A percentile compares a stretch with the other conserved stretches of the same genome.
Conservation (phyloP, 2,113 vertebrate genomes). For the Rhinoderma darwinii region DNA sequence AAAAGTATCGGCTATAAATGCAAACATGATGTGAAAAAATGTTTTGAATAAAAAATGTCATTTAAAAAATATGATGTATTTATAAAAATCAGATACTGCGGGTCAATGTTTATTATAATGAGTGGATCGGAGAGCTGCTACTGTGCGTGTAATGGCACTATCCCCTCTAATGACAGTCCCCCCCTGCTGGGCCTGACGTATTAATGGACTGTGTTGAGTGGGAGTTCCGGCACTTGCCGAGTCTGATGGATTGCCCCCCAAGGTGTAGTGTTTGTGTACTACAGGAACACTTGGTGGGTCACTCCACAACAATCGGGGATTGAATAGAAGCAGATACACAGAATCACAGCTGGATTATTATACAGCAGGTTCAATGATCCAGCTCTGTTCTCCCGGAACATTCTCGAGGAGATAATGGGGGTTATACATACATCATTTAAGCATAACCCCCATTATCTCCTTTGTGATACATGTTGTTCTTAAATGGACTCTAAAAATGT, state of each 20-base stretch:
- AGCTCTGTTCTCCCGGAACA: background rate
- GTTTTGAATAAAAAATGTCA: background rate
- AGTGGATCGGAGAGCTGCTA: background rate
- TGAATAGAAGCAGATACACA: background rate
- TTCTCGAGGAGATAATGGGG: background rate
- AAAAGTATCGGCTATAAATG: background rate
- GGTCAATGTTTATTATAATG: background rate
- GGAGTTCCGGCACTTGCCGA: background rate
- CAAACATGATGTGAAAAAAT: background rate
- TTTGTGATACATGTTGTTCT: no score
- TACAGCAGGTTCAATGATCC: background rate
- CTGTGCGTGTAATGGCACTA: background rate
- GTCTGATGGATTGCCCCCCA: conserved; percentile 32
- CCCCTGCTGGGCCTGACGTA: conserved; percentile 16
- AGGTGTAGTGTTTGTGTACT: conserved; percentile 18
- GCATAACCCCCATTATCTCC: no score
- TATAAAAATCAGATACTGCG: background rate
- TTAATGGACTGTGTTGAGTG: conserved; percentile 22
- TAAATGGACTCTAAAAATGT: background rate
- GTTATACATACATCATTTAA: background rate
- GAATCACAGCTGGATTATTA: background rate
- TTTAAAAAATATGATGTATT: background rate
- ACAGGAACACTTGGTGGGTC: background rate
- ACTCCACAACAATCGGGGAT: background rate
- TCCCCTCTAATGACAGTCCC: background rate